Conservation (phyloP, 2,888 invertebrate species). For the Thecocarcelia acutangulata region DNA sequence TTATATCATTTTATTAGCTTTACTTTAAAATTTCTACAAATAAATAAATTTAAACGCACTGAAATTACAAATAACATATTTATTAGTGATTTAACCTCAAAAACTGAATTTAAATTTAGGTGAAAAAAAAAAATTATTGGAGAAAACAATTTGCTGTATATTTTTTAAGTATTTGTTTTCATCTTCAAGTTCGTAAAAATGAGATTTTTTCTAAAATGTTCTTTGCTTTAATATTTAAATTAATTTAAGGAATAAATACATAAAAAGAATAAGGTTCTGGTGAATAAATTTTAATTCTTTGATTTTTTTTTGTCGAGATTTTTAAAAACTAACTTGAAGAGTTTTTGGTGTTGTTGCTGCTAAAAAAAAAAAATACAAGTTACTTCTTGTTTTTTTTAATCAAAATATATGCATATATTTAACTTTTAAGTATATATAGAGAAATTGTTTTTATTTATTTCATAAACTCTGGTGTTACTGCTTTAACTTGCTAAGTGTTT, state of each 20-base stretch:
- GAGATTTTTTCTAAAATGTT: neutral
- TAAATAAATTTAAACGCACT: constrained; percentile 51
- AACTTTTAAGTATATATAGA: constrained; percentile 1
- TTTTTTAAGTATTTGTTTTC: constrained; percentile 8
- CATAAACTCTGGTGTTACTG: constrained; percentile 29
- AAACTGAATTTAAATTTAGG: constrained; percentile 37
- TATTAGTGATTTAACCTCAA: constrained; percentile 27
- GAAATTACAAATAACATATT: constrained; percentile 45
- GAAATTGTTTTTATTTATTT: constrained; percentile 42
- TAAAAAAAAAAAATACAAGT: neutral
- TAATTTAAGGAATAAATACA: constrained; percentile 5
- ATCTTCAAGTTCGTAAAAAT: neutral
- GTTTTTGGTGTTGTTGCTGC: constrained; percentile 19
- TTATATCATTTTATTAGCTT: constrained; percentile 40
- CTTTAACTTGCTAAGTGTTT: constrained; percentile 32
- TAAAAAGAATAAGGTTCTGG: neutral
- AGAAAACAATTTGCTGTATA: constrained; percentile 1
- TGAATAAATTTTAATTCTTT: constrained; percentile 6
- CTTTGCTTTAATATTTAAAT: constrained; percentile 9
- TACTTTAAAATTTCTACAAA: constrained; percentile 47
- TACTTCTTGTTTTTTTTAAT: constrained; percentile 1
- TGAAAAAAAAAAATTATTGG: constrained; percentile 20
- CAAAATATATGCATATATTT: constrained; percentile 27
- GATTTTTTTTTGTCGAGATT: neutral
- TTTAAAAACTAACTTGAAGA: constrained; percentile 12